Base-by-base conservation (phyloP, 2,797 vertebrate species). In the Silurus lanzhouensis region DNA sequence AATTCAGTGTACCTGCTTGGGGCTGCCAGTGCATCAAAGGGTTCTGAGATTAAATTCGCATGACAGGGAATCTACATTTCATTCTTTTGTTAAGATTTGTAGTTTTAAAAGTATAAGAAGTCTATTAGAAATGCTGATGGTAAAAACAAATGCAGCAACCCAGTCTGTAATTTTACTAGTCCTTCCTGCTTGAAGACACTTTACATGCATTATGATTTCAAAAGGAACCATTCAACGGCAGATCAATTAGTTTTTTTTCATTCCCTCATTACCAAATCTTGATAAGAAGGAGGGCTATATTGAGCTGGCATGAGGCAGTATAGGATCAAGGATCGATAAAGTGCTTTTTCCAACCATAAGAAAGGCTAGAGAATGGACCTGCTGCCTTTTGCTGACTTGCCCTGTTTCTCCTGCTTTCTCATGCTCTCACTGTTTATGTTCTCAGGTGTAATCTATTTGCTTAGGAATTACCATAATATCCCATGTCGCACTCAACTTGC, bases 381-480 rank as follows among this genome's bases (percentile, higher is more conserved):
- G 12, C 10, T 64, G 70, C 79, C 60, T 84, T 81, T 81, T 27
- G 57, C 52, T 84, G 48, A 22, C 55, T 55, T 64, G 72, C 52
- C 44, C 19, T 61, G 19, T 82, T 55, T 80, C 66, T 85, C 61
- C 57, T 75, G 74, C 20, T 84, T 52, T 88, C 17, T 83, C 74
- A 6, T 25, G 12, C 25, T 58, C 80, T 79, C 15, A 31, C 58
- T 85, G 63, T 90, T 75, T 84, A 10, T 10, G 48, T 88, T 92
- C 91, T 91, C 90, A 92, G 93, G 90, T 93, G 91, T 85, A 90
- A 90, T 95, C 91, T 92, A 91, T 94, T 93, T 93, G 88, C 84
- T 84, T 72, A 61, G 67, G 84, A 88, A 92, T 93, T 93, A 89
- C 87, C 88, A 90, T 94, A 93, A 94, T 93, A 93, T 91, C 88